Evolutionary conservation across 2,113 vertebrate species (phyloP), one percentile per base, ranked within the genome.

Genomic region (Sciurus niger): DNA sequence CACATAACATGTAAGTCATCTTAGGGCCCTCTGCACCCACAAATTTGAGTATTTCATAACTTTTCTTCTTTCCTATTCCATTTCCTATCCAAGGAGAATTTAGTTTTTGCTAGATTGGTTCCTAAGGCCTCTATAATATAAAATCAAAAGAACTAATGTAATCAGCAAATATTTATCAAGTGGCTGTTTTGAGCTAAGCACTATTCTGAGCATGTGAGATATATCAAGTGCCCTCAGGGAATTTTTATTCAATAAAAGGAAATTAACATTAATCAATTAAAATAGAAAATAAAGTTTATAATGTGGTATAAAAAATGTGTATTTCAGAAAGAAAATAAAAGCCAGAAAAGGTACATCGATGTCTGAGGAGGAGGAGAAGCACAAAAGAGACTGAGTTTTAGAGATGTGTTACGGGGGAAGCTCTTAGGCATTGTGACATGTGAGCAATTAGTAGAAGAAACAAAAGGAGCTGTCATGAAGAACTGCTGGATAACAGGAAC

Each of bases 251-350:
- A 70, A 48, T 16, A 87, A 77, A 70, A 13, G 30, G 5, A 87
- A 93, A 80, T 58, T 6, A 78, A 40, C 9, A 92, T 10, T 80
- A 43, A 77, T 34, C 2, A 79, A 28, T 72, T 63, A 70, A 55
- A 0, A 65, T 43, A 82, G 14, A 95, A 96, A 68, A 70, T 48
- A 77, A 73, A 37, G 24, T 83, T 3, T 53, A 12, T 79, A 53
- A 55, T 48, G 14, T 30, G 34, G 8, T 4, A 95, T 77, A 53
- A 55, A 10, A 67, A 70, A 63, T 67, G 3, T 51, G 34, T 51
- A 67, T 14, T 40, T 53, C 13, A 82, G 28, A 83, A 68, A 82
- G 25, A 84, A 92, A 95, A 63, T 34, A 40, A 94, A 94, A 94
- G 9, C 13, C 6, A 73, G 1, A 73, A 22, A 46, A 67, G 6